These are phyloP conservation scores for Bimastos eiseni DNA, from an alignment of 2,888 invertebrate species.

Conservation along the genomic window DNA sequence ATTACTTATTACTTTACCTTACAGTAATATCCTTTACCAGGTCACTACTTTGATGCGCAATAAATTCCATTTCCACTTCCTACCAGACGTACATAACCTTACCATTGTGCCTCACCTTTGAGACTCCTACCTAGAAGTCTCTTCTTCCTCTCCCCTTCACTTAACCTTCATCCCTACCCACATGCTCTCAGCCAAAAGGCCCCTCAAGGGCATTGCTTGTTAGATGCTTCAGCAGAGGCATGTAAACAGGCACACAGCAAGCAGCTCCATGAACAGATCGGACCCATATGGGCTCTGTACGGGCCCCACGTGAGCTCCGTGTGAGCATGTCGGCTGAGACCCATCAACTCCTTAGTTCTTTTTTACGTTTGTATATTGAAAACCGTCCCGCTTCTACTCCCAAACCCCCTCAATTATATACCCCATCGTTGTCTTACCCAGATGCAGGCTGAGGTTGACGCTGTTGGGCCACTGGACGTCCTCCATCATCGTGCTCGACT, in stretches of 20 bases:
- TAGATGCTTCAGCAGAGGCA: background rate
- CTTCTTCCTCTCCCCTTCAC: background rate
- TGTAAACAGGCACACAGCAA: background rate
- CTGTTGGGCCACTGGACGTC: slow-evolving; percentile 85
- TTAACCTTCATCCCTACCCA: background rate
- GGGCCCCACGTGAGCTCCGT: too few species aligned
- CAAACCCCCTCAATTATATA: background rate
- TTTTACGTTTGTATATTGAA: background rate
- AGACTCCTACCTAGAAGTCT: background rate
- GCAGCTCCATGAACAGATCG: too few species aligned
- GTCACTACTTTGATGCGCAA: too few species aligned
- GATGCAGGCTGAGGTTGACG: slow-evolving; percentile 86
- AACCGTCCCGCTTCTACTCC: background rate
- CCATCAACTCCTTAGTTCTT: too few species aligned
- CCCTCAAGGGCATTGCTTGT: background rate
- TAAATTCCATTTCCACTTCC: background rate
- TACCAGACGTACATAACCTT: background rate
- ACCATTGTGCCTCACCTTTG: background rate
- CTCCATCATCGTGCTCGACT: slow-evolving; percentile 84
- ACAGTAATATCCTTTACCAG: too few species aligned
- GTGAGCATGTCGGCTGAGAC: too few species aligned
- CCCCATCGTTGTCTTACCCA: slow-evolving; percentile 68
- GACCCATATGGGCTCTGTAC: too few species aligned
- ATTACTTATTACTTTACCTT: too few species aligned
- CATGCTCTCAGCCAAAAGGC: background rate